Percentiles rank a stretch among this genome's conserved stretches.
phyloP scores from a whole-genome alignment of 2,113 vertebrate species.

The Dissostichus mawsoni region DNA sequence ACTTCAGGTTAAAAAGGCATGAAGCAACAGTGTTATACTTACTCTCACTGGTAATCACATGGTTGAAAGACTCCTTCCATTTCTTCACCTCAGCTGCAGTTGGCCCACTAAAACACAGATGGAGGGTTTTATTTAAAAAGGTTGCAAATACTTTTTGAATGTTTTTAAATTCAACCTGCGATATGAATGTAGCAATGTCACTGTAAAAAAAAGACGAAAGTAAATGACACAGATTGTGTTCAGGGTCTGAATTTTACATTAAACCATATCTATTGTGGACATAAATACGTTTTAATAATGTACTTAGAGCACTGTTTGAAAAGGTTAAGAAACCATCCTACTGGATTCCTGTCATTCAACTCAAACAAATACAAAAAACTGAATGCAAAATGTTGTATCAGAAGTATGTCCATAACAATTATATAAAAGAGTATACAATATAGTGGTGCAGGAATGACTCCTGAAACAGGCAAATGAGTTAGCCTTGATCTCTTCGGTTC shows the following conservation, averaged over 20 bases:
- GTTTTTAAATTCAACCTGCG: background rate
- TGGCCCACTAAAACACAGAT: slow-evolving; percentile 77
- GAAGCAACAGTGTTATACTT: slow-evolving; percentile 71
- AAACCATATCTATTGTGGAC: background rate
- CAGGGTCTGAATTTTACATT: background rate
- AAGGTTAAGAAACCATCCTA: background rate
- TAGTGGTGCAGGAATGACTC: too few species aligned
- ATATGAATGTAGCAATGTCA: background rate
- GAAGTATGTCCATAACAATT: background rate
- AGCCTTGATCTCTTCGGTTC: too few species aligned
- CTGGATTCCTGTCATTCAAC: background rate
- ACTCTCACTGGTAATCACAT: slow-evolving; percentile 90
- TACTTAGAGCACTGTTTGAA: too few species aligned
- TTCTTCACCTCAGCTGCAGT: slow-evolving; percentile 87
- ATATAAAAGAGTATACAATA: too few species aligned
- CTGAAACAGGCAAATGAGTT: too few species aligned
- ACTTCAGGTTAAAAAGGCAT: background rate
- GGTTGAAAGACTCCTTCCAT: slow-evolving; percentile 92
- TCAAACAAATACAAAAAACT: background rate
- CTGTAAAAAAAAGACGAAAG: too few species aligned
- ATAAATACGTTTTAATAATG: background rate
- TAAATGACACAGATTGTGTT: background rate
- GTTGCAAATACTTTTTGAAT: background rate
- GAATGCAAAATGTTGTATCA: background rate
- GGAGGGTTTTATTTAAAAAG: background rate